Base-by-base conservation (phyloP, 2,888 invertebrate species). In the Macrophya annulata region DNA sequence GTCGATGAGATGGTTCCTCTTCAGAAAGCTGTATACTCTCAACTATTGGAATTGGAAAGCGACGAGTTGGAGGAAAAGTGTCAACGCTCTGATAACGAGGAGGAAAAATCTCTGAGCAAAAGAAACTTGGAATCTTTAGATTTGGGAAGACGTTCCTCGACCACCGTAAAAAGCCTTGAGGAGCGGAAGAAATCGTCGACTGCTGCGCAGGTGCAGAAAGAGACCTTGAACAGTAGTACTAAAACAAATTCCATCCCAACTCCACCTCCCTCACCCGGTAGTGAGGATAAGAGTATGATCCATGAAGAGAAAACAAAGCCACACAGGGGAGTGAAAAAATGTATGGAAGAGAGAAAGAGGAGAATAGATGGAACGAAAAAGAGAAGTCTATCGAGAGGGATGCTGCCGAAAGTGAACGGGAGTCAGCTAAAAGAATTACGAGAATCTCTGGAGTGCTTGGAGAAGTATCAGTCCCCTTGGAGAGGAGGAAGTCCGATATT, bases 401-500 rank as follows among this genome's bases (percentile, higher is more conserved):
- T 31, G 40, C 12, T 10, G 1, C 4, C 45, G n/a, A 74, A 74
- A n/a, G 72, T 45, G 43, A 74, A n/a, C n/a, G 45, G 12, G 3
- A 74, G 45, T 12, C 43, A 45, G 72, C 45, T 74, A 0, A 74
- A 74, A 45, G 45, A 74, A 45, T 25, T 45, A 10, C 72, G 72
- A 3, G 45, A 74, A 45, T 74, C 72, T 74, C 45, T 74, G 45
- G 72, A 74, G 45, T 74, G 72, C 15, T n/a, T 74, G 21, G 45
- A 74, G 21, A 21, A 45, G 43, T 45, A 45, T 74, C 72, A 45
- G 43, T 21, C 45, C 8, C 45, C 72, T 40, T 74, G 72, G 72
- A 45, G 1, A 74, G 72, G 72, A n/a, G 72, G 43, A 45, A 74
- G 72, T 74, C 72, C 72, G 72, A n/a, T 31, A 45, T 45, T 74